Base-by-base conservation (phyloP, 30 jellyfish, hydroid and myxozoan species). In the Catostylus mosaicus region DNA sequence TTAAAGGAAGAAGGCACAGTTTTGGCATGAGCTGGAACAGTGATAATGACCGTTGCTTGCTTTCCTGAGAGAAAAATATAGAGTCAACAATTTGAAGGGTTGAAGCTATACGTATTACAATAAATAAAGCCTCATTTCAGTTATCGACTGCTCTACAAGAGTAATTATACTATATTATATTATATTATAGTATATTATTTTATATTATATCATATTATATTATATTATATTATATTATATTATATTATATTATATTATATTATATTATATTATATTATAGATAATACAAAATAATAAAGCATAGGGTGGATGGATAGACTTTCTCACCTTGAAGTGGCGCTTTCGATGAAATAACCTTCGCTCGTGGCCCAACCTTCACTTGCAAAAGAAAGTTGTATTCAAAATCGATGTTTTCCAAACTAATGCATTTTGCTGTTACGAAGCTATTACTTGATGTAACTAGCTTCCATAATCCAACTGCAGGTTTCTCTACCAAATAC, bases 401-500 rank as follows among this genome's bases (percentile, higher is more conserved):
- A 48, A 82, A 82, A 62, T 82, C 92, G 45, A 82, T 71, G 36
- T 82, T 82, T 26, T 82, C 85, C 10, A 24, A 64, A 37, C 92
- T 82, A 8, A 82, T 37, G 16, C 85, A 77, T 32, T 67, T 68
- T 30, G 78, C 85, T 9, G 92, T 71, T 18, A 82, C 85, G 37
- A 18, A 68, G 35, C 61, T 46, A 23, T 30, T 36, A 67, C 29
- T 38, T 29, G 85, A 45, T 9, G 80, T 36, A 7, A 40, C 78
- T 2, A 82, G 71, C 31, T 68, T 82, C 92, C 92, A 82, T 23
- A 82, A 71, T 3, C 92, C 92, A 67, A 79, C 23, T 4, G 85
- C 34, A 5, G 92, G 92, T 47, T 57, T 82, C 43, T 82, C 64
- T 11, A 82, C 75, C 37, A 57, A 26, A 61, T 66, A 82, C 31